Conservation (phyloP, 2,888 invertebrate species). For the Monochamus alternatus region DNA sequence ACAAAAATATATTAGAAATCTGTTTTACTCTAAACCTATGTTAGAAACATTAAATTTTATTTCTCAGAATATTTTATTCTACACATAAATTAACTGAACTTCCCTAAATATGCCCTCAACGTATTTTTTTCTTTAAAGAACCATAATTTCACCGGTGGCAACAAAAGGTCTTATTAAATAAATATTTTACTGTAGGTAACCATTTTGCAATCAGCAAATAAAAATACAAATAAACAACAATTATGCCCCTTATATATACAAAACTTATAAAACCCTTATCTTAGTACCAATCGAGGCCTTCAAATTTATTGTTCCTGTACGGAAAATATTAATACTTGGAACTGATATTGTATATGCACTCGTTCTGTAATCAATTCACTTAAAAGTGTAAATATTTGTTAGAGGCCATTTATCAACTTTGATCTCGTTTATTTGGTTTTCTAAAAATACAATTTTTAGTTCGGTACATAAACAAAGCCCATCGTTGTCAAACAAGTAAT, state of each 20-base stretch:
- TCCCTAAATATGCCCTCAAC: no score
- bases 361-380: slow-evolving; percentile 46
- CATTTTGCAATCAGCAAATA: no score
- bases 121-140: no score
- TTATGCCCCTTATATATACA: neutral
- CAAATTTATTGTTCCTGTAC: slow-evolving; percentile 30
- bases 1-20: no score
- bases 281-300: neutral
- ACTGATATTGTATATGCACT: slow-evolving; percentile 48
- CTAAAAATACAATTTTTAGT: slow-evolving; percentile 53
- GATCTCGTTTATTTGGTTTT: slow-evolving; percentile 51
- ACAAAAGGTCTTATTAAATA: no score
- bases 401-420: slow-evolving; percentile 48
- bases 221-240: slow-evolving; percentile 2
- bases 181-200: no score
- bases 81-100: no score
- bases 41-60: no score
- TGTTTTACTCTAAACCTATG: no score
- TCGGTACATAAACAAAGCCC: slow-evolving; percentile 46
- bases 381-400: slow-evolving; percentile 51
- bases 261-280: slow-evolving; percentile 3
- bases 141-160: no score
- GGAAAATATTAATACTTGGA: slow-evolving; percentile 48
- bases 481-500: slow-evolving; percentile 47
- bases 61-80: no score